These are phyloP conservation scores for Ageneiosus marmoratus DNA, from an alignment of 2,113 vertebrate genomes.

Conservation along the genomic window DNA sequence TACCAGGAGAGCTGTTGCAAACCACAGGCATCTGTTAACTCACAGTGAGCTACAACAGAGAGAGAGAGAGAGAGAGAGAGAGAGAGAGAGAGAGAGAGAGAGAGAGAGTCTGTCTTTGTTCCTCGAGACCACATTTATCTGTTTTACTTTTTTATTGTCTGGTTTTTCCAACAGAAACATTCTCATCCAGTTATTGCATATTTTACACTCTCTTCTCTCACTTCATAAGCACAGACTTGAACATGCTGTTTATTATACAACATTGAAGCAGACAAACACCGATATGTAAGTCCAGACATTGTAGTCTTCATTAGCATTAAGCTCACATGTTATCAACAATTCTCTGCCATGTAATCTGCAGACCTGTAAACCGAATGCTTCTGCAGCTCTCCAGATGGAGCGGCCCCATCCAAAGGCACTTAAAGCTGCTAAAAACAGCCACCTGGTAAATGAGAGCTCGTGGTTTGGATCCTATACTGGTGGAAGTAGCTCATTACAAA, in stretches of 20 bases:
- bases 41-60: conserved; percentile 20
- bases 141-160: conserved; percentile 36
- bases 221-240: background rate
- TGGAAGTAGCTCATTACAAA: conserved; percentile 1
- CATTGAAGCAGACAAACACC: background rate
- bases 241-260: background rate
- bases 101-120: background rate
- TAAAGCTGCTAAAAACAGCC: conserved; percentile 27
- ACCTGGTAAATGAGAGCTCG: conserved; percentile 23
- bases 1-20: conserved; percentile 50
- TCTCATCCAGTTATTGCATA: conserved; percentile 33
- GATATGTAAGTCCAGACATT: background rate
- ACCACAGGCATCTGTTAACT: conserved; percentile 52
- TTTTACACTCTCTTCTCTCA: conserved; percentile 22
- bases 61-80: conserved; percentile 17
- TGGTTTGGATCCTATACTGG: conserved; percentile 14
- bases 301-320: conserved; percentile 49
- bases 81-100: conserved; percentile 1
- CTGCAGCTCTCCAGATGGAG: conserved; percentile 28
- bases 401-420: conserved; percentile 34
- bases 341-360: conserved; percentile 44
- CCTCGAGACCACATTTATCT: background rate
- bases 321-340: conserved; percentile 37
- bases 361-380: conserved; percentile 47
- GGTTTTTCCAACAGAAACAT: conserved; percentile 24